Conservation (phyloP, 2,888 invertebrate species). For the Pachycephus smyrnensis region DNA sequence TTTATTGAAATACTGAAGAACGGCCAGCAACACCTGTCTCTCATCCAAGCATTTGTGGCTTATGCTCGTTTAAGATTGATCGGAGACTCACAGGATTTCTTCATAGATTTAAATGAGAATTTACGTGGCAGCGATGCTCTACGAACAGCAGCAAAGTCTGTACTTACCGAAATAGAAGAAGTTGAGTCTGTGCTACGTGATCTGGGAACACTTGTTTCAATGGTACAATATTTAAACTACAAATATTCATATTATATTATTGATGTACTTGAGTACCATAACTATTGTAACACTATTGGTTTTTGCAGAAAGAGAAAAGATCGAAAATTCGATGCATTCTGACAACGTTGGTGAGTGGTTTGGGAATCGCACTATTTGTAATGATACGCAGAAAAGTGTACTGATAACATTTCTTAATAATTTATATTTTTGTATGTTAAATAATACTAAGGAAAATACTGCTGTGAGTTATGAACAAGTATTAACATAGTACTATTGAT, state of each 20-base stretch:
- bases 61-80: slow-evolving; percentile 15
- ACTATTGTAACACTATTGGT: background rate
- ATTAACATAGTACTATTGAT: background rate
- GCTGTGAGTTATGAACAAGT: background rate
- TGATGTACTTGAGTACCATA: background rate
- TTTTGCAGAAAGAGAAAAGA: background rate
- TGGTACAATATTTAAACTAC: background rate
- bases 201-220: background rate
- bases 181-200: background rate
- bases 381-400: background rate
- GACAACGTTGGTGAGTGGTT: background rate
- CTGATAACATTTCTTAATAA: background rate
- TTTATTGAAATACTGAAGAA: slow-evolving; percentile 21
- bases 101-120: slow-evolving; percentile 18
- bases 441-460: background rate
- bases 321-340: background rate
- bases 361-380: background rate
- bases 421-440: background rate
- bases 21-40: slow-evolving; percentile 17
- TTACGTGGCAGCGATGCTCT: slow-evolving; percentile 23
- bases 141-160: slow-evolving; percentile 11
- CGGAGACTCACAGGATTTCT: slow-evolving; percentile 3
- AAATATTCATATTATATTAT: background rate
- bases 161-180: slow-evolving; percentile 20
- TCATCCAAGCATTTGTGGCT: slow-evolving; percentile 20